Percentiles rank a stretch among this genome's conserved stretches.
phyloP scores from a whole-genome alignment of 2,888 invertebrate genomes.

The Vesta saturnalis region DNA sequence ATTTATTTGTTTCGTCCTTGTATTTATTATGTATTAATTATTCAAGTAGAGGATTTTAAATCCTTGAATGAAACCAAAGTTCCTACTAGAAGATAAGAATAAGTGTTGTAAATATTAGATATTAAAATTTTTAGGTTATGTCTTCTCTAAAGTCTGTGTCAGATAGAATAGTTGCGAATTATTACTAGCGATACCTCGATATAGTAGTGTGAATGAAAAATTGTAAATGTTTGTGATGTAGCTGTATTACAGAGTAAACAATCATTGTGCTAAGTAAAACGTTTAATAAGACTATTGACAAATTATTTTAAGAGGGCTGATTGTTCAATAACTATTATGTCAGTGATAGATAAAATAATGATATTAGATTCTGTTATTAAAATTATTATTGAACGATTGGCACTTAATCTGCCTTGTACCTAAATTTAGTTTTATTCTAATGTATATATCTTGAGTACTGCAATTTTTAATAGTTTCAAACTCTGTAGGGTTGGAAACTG shows the following conservation, averaged over 20 bases:
- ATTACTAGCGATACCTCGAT: constrained; percentile 29
- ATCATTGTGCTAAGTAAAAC: constrained; percentile 53
- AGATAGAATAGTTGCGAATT: constrained; percentile 44
- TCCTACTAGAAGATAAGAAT: constrained; percentile 65
- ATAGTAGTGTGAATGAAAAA: constrained; percentile 55
- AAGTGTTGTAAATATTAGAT: constrained; percentile 38
- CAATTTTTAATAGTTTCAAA: no score
- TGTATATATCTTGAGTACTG: no score
- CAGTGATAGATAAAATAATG: no score
- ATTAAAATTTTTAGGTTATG: constrained; percentile 25
- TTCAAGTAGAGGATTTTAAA: constrained; percentile 54
- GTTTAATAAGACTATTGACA: constrained; percentile 32
- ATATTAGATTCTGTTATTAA: no score
- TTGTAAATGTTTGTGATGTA: constrained; percentile 62
- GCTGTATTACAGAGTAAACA: constrained; percentile 59
- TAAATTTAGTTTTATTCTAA: no score
- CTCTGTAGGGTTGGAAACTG: no score
- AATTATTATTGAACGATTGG: no score
- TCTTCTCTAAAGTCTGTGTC: constrained; percentile 46
- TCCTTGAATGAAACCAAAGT: constrained; percentile 71
- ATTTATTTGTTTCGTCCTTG: constrained; percentile 18
- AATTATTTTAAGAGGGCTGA: no score
- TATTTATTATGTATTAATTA: constrained; percentile 34
- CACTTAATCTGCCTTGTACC: no score
- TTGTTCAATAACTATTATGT: no score